These are phyloP conservation scores for Enoplosus armatus DNA, from an alignment of 2,797 vertebrate species.

Conservation along the genomic window DNA sequence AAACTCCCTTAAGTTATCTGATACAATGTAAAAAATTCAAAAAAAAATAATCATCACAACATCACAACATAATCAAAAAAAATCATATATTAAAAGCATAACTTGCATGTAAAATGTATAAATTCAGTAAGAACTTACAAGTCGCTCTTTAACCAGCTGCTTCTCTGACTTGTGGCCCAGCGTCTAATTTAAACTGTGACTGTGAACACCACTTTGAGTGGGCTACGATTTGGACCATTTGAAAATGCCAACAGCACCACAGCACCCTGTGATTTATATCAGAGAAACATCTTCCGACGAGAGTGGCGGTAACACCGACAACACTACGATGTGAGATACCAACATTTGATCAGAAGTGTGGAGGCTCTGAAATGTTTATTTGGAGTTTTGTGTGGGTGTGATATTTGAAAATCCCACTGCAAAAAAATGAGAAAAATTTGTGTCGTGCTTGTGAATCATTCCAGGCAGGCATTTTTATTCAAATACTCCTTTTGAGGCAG, in stretches of 20 bases:
- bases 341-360: constrained; percentile 57
- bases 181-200: constrained; percentile 39
- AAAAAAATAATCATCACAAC: no score
- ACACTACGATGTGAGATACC: constrained; percentile 45
- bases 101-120: not conserved
- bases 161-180: constrained; percentile 6
- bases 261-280: constrained; percentile 59
- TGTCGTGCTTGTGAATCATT: constrained; percentile 61
- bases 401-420: constrained; percentile 61
- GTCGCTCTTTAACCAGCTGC: constrained; percentile 13
- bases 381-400: constrained; percentile 63
- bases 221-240: constrained; percentile 49
- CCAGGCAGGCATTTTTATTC: constrained; percentile 61
- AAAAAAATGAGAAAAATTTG: constrained; percentile 61
- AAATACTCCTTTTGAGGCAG: constrained; percentile 54
- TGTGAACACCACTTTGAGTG: constrained; percentile 31
- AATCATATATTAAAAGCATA: constrained; percentile 3
- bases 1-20: not conserved
- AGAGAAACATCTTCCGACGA: constrained; percentile 37
- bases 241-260: constrained; percentile 28
- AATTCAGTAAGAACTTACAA: not conserved
- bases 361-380: constrained; percentile 61
- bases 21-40: not conserved
- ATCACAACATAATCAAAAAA: no score
- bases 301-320: constrained; percentile 27